Evolutionary conservation across 2,888 invertebrate species (phyloP).

Genomic region (Meiosimyza platycephala): DNA sequence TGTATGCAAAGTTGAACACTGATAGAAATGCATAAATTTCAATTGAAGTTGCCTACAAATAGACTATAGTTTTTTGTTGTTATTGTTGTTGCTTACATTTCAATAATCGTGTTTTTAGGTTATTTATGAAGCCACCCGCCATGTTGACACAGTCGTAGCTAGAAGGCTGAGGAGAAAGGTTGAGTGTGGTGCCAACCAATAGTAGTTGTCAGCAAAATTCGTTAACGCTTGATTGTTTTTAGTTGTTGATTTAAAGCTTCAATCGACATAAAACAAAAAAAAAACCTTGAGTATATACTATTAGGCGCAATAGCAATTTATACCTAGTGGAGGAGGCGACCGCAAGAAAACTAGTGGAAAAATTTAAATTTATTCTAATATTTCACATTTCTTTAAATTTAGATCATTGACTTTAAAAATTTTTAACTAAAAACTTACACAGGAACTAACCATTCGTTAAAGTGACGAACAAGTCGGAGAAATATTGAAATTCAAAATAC

Average conservation of each 20-base stretch:
- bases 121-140: conserved; percentile 26
- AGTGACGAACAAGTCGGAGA: too few relatives aligned
- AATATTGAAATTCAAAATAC: too few relatives aligned
- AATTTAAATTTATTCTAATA: too few relatives aligned
- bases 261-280: conserved; percentile 26
- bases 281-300: conserved; percentile 21
- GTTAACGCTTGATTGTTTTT: conserved; percentile 41
- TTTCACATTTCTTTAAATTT: too few relatives aligned
- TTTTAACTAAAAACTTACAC: too few relatives aligned
- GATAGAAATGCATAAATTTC: conserved; percentile 25
- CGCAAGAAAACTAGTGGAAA: too few relatives aligned
- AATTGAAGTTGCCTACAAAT: conserved; percentile 17
- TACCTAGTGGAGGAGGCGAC: too few relatives aligned
- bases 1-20: conserved; percentile 3
- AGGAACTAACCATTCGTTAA: too few relatives aligned
- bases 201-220: conserved; percentile 46
- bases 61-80: neutral
- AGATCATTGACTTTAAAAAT: too few relatives aligned
- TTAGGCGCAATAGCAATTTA: too few relatives aligned
- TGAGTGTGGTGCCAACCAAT: conserved; percentile 22
- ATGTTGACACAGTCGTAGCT: neutral
- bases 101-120: conserved; percentile 29
- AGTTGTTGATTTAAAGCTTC: conserved; percentile 12
- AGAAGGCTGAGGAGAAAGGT: conserved; percentile 13
- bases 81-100: conserved; percentile 24